A percentile compares a stretch with the other conserved stretches of the same genome.
Conservation (phyloP, 2,797 vertebrate genomes). For the Sebastes ruberrimus region DNA sequence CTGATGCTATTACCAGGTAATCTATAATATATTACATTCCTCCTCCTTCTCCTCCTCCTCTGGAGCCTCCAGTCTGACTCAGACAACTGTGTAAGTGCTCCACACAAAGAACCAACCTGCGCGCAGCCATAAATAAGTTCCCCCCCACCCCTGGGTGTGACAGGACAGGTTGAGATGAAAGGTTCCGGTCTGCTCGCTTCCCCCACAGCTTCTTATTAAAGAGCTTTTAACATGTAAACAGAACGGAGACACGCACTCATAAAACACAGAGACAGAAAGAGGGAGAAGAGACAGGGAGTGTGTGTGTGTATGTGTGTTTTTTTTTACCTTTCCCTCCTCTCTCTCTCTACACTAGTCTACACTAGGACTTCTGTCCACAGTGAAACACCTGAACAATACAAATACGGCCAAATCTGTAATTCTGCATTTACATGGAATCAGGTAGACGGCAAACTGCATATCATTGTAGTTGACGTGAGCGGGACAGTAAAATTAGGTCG, state of each 20-base stretch:
- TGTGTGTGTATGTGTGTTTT: neutral
- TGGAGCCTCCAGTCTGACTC: constrained; percentile 67
- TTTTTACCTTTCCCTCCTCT: constrained; percentile 42
- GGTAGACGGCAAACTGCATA: no score
- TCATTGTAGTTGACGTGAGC: no score
- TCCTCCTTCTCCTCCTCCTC: constrained; percentile 25
- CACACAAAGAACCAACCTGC: constrained; percentile 69
- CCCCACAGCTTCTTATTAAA: constrained; percentile 79
- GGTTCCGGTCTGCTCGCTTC: constrained; percentile 67
- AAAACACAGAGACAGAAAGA: constrained; percentile 65
- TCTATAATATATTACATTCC: constrained; percentile 43
- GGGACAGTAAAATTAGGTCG: no score
- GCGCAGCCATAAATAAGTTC: constrained; percentile 77
- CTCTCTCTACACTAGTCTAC: constrained; percentile 6
- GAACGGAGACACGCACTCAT: constrained; percentile 77
- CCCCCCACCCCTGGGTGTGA: constrained; percentile 54
- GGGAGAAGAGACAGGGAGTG: neutral
- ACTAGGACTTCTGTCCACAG: neutral
- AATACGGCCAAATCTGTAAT: neutral
- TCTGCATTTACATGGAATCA: neutral
- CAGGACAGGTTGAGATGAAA: constrained; percentile 82
- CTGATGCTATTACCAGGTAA: constrained; percentile 1
- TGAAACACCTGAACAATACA: neutral
- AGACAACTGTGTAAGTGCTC: constrained; percentile 56
- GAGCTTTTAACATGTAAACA: constrained; percentile 83